A percentile compares a stretch with the other conserved stretches of the same genome.
These are phyloP conservation scores for Epinephelus lanceolatus DNA, from an alignment of 2,113 vertebrate genomes.

Conservation along the genomic window DNA sequence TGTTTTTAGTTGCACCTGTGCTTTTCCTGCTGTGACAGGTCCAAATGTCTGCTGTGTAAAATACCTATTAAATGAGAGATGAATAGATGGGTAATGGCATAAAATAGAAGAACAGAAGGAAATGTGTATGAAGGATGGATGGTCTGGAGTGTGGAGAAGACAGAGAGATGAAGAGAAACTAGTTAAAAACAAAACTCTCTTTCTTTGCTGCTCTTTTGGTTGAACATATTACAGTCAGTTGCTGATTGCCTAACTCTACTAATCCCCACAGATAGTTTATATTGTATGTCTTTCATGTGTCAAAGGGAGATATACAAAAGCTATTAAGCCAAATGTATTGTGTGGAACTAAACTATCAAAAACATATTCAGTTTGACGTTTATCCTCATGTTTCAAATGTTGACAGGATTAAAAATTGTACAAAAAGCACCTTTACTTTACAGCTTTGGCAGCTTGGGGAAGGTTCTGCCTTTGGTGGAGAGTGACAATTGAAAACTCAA, in stretches of 20 bases:
- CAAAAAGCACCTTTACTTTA: background rate
- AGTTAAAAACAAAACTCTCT: background rate
- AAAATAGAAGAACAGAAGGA: background rate
- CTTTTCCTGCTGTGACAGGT: background rate
- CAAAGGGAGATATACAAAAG: background rate
- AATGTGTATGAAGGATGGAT: background rate
- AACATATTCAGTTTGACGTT: background rate
- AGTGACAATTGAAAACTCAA: slow-evolving; percentile 13
- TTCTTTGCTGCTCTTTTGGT: too few relatives aligned
- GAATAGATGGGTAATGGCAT: background rate
- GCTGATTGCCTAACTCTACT: background rate
- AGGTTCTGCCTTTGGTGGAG: background rate
- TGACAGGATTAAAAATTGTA: background rate
- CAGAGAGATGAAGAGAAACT: background rate
- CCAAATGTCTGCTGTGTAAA: too few relatives aligned
- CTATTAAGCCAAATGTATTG: background rate
- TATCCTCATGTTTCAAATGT: background rate
- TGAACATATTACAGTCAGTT: background rate
- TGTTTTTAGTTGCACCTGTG: background rate
- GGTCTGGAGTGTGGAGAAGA: too few relatives aligned
- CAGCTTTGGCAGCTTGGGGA: background rate
- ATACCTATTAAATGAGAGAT: background rate
- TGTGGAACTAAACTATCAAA: background rate
- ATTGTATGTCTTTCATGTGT: background rate
- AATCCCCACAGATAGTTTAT: background rate